Base-by-base conservation (phyloP, 2,797 vertebrate species). In the Mus minutoides region DNA sequence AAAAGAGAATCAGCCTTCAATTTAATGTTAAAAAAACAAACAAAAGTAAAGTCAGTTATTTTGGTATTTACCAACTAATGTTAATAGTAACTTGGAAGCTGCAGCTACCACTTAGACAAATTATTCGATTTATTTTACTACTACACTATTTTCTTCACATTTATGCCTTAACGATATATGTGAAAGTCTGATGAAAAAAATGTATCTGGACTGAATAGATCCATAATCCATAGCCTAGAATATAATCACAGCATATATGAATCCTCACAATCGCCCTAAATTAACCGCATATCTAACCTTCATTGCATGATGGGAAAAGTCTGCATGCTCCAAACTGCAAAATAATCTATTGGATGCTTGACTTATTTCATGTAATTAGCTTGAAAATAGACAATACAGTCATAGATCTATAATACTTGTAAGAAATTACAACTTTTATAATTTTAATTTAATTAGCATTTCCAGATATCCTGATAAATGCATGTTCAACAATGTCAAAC, bases 221-320 rank as follows among this genome's bases (percentile, higher is more conserved):
- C 54, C 31, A 34, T 85, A 80, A 6, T 6, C 62, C 21, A 73
- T 0, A 88, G n/a, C 75, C 37, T 95, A 34, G 29, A 67, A 82
- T 82, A 40, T 49, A 67, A 31, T 60, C 94, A 93, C n/a, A 80
- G 52, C 73, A 31, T 26, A 67, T 60, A 58, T 1, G 46, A 9
- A 76, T 34, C 40, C 52, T 49, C 34, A 22, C 87, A 93, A 73
- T 22, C 24, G 46, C 90, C 54, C 54, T 83, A 94, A 96, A 84
- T 89, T 86, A 85, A 95, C 40, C 92, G 46, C 60, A 92, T 43
- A 26, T 37, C 73, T 93, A n/a, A 95, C 49, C 96, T 95, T 96
- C 40, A 56, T 31, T 92, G n/a, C 46, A 82, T 85, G 26, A 90
- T 67, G 52, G 8, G 84, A 64, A 4, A 96, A 78, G 64, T 92